These are phyloP conservation scores for Chrysomela aeneicollis DNA, from an alignment of 2,888 invertebrate genomes.

Conservation along the genomic window DNA sequence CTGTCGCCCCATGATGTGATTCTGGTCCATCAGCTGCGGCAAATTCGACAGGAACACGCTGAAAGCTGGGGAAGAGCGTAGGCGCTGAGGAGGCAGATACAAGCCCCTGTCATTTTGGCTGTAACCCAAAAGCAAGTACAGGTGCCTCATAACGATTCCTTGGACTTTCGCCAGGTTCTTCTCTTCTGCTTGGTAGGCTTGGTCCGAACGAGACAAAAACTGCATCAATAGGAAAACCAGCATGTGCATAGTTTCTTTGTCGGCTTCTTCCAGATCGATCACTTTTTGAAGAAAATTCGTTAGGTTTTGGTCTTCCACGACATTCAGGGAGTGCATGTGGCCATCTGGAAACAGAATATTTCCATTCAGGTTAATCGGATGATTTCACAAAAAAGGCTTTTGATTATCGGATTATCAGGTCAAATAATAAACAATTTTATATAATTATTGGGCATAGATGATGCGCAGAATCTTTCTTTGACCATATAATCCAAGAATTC, in stretches of 20 bases:
- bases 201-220: constrained; percentile 85
- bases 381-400: not conserved
- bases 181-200: constrained; percentile 87
- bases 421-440: too few relatives aligned
- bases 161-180: constrained; percentile 81
- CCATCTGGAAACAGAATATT: constrained; percentile 68
- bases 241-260: constrained; percentile 94
- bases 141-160: constrained; percentile 87
- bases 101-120: constrained; percentile 91
- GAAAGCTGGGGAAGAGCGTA: constrained; percentile 92
- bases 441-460: too few relatives aligned
- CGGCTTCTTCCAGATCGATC: constrained; percentile 93
- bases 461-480: too few relatives aligned
- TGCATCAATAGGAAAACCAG: constrained; percentile 96
- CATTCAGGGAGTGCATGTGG: constrained; percentile 83
- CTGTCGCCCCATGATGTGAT: constrained; percentile 90
- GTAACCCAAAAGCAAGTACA: constrained; percentile 92
- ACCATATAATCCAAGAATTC: too few relatives aligned
- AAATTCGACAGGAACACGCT: constrained; percentile 94
- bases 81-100: constrained; percentile 85
- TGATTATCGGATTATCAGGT: too few relatives aligned
- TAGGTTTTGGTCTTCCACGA: constrained; percentile 81
- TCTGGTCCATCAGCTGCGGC: constrained; percentile 94
- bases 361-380: not conserved
- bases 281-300: constrained; percentile 84